Evolutionary conservation across 2,888 invertebrate genomes (phyloP), one percentile per base, ranked within the genome.

Genomic region (Phengaris arion): DNA sequence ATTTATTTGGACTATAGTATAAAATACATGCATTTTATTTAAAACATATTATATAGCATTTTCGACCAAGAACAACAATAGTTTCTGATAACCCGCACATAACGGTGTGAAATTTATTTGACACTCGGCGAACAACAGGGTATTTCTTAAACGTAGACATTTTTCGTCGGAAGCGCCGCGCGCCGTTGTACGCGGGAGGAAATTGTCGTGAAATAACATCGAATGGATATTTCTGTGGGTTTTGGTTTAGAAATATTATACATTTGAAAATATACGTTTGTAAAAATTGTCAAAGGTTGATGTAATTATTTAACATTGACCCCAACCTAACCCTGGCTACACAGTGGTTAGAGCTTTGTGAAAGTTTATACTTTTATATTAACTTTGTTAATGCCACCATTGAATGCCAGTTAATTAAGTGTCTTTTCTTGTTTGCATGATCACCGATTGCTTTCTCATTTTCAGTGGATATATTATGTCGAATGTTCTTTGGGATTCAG

Each of bases 121-220:
- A 45, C 64, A 64, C 45, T 45, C 35, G 35, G 10, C 64, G 64
- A 59, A 59, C 35, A 64, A 64, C 55, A 5, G 64, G 35, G 35
- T 12, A 35, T 64, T 64, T 45, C 64, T 64, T 64, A 45, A 64
- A 7, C 64, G 64, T 59, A 10, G 35, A 64, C 64, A 64, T 64
- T 64, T 64, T 64, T 64, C 64, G 64, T 64, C 64, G 64, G 64
- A 64, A 64, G 35, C 45, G 45, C 64, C 35, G 35, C 59, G 59
- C 48, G 8, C 48, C 48, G 48, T 35, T 45, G 35, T 22, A 64
- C 59, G 59, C 45, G 35, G 12, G 48, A 68, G 15, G 51, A 57
- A 64, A 54, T 52, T 73, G 73, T 73, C 54, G 35, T 12, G 72
- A 15, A 72, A 72, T 52, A 72, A 72, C 52, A 22, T 52, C 72